phyloP scores from a whole-genome alignment of 2,797 vertebrate genomes.

The Sardinella longiceps region DNA sequence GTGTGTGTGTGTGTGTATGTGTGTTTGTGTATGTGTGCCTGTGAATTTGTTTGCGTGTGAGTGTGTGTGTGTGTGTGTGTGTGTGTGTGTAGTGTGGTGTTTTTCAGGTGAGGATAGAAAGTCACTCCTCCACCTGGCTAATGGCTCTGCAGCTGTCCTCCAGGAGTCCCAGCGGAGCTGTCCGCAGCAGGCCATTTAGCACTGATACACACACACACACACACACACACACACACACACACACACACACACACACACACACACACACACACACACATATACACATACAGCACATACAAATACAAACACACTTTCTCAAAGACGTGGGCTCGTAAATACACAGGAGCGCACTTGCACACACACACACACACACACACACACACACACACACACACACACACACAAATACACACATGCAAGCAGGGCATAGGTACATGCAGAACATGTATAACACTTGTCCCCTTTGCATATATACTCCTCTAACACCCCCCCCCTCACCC shows the following conservation, averaged over 20 bases:
- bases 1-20: slow-evolving; percentile 7
- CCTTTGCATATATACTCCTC: slow-evolving; percentile 22
- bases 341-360: not conserved
- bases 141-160: slow-evolving; percentile 42
- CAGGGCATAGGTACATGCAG: slow-evolving; percentile 33
- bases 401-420: not conserved
- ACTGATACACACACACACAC: slow-evolving; percentile 31
- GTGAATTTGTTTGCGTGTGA: not conserved
- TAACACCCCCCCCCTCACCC: not conserved
- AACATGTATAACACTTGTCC: slow-evolving; percentile 39
- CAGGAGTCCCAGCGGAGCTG: slow-evolving; percentile 31
- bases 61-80: slow-evolving; percentile 23
- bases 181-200: slow-evolving; percentile 39
- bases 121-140: slow-evolving; percentile 49
- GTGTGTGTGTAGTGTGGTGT: slow-evolving; percentile 2
- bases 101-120: slow-evolving; percentile 44
- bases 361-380: not conserved
- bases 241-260: slow-evolving; percentile 5
- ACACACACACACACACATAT: slow-evolving; percentile 21
- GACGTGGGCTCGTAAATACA: too few species aligned
- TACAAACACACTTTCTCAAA: too few species aligned
- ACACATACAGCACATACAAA: not conserved
- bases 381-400: slow-evolving; percentile 1
- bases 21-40: slow-evolving; percentile 22
- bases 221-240: not conserved